phyloP scores from a whole-genome alignment of 2,888 invertebrate species.

The Ashinkailepas kermadecensis region DNA sequence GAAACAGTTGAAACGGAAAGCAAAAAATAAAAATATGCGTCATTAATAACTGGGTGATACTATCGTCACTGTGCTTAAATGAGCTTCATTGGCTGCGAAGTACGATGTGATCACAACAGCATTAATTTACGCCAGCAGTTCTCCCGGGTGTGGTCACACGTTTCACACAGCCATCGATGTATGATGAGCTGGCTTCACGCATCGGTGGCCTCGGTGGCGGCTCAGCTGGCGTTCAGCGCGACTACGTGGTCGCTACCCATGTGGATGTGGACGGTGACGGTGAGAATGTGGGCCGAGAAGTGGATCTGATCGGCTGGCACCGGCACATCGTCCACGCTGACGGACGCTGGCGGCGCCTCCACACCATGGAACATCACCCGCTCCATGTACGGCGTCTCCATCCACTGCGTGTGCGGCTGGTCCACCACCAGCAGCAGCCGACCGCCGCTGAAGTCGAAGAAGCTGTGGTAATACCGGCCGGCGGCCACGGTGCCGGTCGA shows the following conservation, averaged over 20 bases:
- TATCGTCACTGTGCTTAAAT: too few relatives aligned
- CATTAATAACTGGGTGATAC: too few relatives aligned
- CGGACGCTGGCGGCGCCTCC: conserved; percentile 24
- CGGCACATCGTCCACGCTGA: conserved; percentile 15
- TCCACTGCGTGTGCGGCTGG: conserved; percentile 23
- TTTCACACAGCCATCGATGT: too few relatives aligned
- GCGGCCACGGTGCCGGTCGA: conserved; percentile 11
- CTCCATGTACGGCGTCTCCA: conserved; percentile 22
- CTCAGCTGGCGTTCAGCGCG: neutral
- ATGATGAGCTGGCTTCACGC: too few relatives aligned
- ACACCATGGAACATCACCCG: conserved; percentile 28
- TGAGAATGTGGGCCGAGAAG: conserved; percentile 19
- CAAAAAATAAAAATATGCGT: too few relatives aligned
- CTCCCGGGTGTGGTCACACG: too few relatives aligned
- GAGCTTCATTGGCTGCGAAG: too few relatives aligned
- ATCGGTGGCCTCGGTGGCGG: too few relatives aligned
- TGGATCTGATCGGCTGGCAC: neutral
- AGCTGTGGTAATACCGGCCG: conserved; percentile 12
- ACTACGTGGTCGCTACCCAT: neutral
- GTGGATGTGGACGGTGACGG: conserved; percentile 22
- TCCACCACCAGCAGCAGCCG: conserved; percentile 22
- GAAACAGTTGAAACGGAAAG: too few relatives aligned
- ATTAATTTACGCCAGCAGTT: too few relatives aligned
- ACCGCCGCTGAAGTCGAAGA: neutral
- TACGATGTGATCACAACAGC: too few relatives aligned